phyloP scores from a whole-genome alignment of 2,797 vertebrate genomes.

The Liasis olivaceus region DNA sequence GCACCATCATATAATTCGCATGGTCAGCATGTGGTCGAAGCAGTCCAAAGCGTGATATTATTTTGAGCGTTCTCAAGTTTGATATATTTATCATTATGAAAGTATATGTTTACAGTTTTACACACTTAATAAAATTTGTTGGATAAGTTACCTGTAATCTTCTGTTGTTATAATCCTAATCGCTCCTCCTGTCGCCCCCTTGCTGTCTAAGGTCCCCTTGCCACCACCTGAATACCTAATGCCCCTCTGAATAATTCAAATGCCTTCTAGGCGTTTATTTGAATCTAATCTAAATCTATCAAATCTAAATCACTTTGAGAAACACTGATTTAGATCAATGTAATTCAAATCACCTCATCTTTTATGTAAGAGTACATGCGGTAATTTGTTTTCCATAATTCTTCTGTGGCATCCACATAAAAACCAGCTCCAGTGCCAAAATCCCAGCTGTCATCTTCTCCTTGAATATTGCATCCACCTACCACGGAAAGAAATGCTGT shows the following conservation, averaged over 20 bases:
- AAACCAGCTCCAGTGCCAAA: constrained; percentile 96
- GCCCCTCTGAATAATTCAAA: neutral
- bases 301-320: neutral
- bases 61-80: neutral
- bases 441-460: constrained; percentile 96
- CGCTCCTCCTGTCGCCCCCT: neutral
- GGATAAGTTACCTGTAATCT: neutral
- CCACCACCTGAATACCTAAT: too few relatives aligned
- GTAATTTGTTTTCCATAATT: constrained; percentile 94
- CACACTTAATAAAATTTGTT: neutral
- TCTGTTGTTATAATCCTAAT: neutral
- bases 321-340: constrained; percentile 2
- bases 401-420: constrained; percentile 90
- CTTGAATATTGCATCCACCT: constrained; percentile 93
- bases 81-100: neutral
- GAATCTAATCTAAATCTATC: too few relatives aligned
- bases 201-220: neutral
- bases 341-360: constrained; percentile 81
- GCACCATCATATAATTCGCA: neutral
- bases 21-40: neutral
- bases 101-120: neutral
- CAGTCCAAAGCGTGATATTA: neutral
- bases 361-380: constrained; percentile 95
- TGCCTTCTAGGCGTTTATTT: neutral
- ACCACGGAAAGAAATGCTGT: neutral